Base-by-base conservation (phyloP, 2,888 invertebrate species). In the Drosophila lutescens region DNA sequence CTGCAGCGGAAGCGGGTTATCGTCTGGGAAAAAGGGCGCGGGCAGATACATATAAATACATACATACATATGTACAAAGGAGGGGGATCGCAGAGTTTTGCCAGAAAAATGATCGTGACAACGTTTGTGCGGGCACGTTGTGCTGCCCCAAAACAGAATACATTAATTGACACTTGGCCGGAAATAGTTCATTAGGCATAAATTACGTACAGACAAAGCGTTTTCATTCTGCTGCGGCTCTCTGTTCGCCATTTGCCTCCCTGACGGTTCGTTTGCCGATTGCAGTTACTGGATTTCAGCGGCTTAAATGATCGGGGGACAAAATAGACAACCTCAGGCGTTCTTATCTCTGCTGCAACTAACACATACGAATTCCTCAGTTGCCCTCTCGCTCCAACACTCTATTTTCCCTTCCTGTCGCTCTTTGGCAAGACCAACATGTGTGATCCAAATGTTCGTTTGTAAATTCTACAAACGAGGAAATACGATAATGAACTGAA, bases 151-250 rank as follows among this genome's bases (percentile, higher is more conserved):
- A 75, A 59, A 78, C 88, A 88, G 86, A 89, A 88, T 86, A 88
- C 77, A 86, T 86, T 86, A 86, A 86, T 86, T 86, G 85, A 86
- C 85, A 86, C 85, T 86, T 86, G 89, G 85, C 88, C 85, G 85
- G 85, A 86, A 86, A 86, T 89, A 89, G 89, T 86, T 86, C 85
- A 86, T 86, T 86, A 86, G 89, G 85, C 85, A 86, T 86, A 86
- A 88, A 86, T 88, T 88, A 89, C 88, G 73, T 81, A 82, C 83
- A 88, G 88, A 89, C 86, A 89, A 89, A 88, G 83, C 80, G 73
- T 73, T 66, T 65, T 56, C 46, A 46, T 75, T 57, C 47, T 32
- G 43, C 40, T 50, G 36, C 43, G 47, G 43, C 32, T 61, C 53
- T 62, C 46, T 74, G 68, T 80, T 79, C 38, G 85, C 88, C 57